Conservation (phyloP, 2,113 vertebrate genomes). For the Barnardius zonarius region DNA sequence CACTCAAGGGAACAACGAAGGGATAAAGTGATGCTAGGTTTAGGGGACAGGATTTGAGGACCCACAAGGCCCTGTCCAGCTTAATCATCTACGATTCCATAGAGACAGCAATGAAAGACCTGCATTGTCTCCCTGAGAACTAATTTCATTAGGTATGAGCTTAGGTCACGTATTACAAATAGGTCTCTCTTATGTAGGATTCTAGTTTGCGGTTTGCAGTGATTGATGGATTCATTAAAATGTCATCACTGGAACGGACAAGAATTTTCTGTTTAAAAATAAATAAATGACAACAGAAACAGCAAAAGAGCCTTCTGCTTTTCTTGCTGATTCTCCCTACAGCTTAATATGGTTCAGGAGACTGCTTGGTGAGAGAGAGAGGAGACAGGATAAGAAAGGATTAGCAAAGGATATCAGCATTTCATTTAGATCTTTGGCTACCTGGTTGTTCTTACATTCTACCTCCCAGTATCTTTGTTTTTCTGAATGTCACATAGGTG, state of each 20-base stretch:
- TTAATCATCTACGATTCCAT: conserved; percentile 50
- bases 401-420: conserved; percentile 30
- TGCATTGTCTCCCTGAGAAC: conserved; percentile 44
- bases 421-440: conserved; percentile 20
- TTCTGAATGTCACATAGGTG: not conserved
- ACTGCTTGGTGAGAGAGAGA: not conserved
- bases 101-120: conserved; percentile 49
- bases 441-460: not conserved
- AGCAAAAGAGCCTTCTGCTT: conserved; percentile 1
- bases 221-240: conserved; percentile 62
- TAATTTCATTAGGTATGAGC: conserved; percentile 23
- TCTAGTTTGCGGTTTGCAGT: conserved; percentile 31
- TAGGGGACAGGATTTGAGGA: conserved; percentile 4
- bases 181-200: conserved; percentile 33
- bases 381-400: conserved; percentile 9
- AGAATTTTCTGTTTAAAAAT: conserved; percentile 49
- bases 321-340: not conserved
- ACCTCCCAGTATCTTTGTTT: not conserved
- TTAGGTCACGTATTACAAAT: conserved; percentile 49
- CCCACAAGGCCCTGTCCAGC: conserved; percentile 15
- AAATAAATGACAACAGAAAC: conserved; percentile 60
- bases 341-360: conserved; percentile 2
- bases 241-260: not conserved
- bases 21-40: conserved; percentile 32
- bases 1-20: not conserved